Evolutionary conservation across 2,113 vertebrate genomes (phyloP).

Genomic region (Heloderma charlesbogerti): DNA sequence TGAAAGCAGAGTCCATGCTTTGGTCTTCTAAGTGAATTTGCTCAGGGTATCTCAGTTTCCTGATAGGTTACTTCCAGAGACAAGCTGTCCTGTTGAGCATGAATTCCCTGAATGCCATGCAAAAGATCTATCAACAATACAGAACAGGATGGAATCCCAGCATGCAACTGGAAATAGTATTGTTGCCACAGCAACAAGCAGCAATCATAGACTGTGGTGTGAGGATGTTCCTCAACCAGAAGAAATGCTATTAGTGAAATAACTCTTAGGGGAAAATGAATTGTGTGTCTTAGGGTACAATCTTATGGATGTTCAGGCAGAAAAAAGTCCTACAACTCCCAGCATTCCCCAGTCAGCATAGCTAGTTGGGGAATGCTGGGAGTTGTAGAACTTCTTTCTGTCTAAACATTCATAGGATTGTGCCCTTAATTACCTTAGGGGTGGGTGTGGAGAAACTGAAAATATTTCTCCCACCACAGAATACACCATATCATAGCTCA

Average conservation of each 20-base stretch:
- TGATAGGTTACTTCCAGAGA: neutral
- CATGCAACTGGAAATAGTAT: neutral
- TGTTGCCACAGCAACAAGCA: conserved; percentile 10
- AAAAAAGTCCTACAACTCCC: no score
- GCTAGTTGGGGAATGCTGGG: no score
- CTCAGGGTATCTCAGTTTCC: neutral
- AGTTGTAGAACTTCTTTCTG: no score
- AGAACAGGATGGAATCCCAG: neutral
- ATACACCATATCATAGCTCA: neutral
- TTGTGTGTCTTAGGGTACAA: no score
- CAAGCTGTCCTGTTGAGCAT: neutral
- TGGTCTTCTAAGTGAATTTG: neutral
- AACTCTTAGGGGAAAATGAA: neutral
- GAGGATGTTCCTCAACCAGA: neutral
- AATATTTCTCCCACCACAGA: neutral
- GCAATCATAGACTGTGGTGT: neutral
- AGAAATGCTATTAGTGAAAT: conserved; percentile 1
- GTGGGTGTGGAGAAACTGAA: conserved; percentile 9
- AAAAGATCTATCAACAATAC: neutral
- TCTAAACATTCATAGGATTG: neutral
- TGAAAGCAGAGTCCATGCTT: neutral
- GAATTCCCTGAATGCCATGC: neutral
- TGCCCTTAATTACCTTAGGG: conserved; percentile 9
- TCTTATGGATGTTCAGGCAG: no score
- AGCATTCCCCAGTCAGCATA: no score